A percentile compares a stretch with the other conserved stretches of the same genome.
Evolutionary conservation across 2,888 invertebrate species (phyloP).

Genomic region (Conomelus anceps): DNA sequence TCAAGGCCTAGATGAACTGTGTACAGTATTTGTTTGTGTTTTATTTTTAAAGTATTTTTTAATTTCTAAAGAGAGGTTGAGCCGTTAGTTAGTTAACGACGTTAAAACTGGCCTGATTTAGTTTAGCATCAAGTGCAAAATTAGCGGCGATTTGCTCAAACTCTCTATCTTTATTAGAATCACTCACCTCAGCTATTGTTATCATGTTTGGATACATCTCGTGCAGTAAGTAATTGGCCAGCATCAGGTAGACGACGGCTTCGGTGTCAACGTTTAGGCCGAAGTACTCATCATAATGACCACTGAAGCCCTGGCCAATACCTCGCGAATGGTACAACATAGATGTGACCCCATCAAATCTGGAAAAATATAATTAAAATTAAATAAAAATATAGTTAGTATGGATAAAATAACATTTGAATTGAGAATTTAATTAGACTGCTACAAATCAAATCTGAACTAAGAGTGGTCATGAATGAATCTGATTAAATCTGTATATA

Average conservation of each 20-base stretch:
- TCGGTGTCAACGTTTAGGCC: slow-evolving; percentile 95
- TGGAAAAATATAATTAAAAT: slow-evolving; percentile 37
- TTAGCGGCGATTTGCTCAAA: too few species aligned
- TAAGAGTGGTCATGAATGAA: too few species aligned
- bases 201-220: slow-evolving; percentile 64
- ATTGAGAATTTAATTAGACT: too few species aligned
- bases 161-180: not conserved
- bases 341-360: slow-evolving; percentile 98
- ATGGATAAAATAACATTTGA: slow-evolving; percentile 3
- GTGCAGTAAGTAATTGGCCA: slow-evolving; percentile 89
- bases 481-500: too few species aligned
- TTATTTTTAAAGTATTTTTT: not conserved
- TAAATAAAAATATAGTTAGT: slow-evolving; percentile 14
- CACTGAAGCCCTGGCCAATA: slow-evolving; percentile 82
- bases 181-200: slow-evolving; percentile 86
- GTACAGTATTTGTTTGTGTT: too few species aligned
- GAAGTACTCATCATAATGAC: slow-evolving; percentile 95
- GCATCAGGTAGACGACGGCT: slow-evolving; percentile 85
- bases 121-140: too few species aligned
- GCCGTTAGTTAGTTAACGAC: too few species aligned
- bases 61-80: not conserved
- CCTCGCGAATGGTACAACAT: slow-evolving; percentile 98
- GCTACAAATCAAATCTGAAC: too few species aligned
- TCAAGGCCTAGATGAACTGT: too few species aligned
- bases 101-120: too few species aligned